Conservation (phyloP, 2,113 vertebrate genomes). For the Hippocampus barbouri region DNA sequence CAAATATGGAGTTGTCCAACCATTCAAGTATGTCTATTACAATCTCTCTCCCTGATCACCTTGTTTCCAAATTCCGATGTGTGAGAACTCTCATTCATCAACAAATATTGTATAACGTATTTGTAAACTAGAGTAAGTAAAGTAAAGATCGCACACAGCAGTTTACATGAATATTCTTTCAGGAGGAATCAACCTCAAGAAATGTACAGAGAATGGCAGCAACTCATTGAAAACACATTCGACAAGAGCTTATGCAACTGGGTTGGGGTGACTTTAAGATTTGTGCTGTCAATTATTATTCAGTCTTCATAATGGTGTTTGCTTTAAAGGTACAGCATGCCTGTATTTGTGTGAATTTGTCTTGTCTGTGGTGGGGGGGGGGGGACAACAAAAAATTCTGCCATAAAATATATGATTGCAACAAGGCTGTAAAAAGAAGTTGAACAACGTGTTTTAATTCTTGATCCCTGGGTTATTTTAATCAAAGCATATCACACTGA, state of each 20-base stretch:
- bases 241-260: too few species aligned
- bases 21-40: neutral
- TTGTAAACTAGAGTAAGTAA: too few species aligned
- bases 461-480: neutral
- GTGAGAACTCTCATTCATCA: too few species aligned
- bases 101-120: neutral
- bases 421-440: neutral
- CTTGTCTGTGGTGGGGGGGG: too few species aligned
- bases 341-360: too few species aligned
- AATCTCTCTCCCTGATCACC: neutral
- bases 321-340: too few species aligned
- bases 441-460: neutral
- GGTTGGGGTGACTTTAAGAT: too few species aligned
- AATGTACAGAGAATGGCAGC: neutral
- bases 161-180: too few species aligned
- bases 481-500: constrained; percentile 1
- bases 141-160: neutral
- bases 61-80: neutral
- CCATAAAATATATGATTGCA: neutral
- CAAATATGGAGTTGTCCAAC: neutral
- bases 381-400: too few species aligned
- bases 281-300: too few species aligned
- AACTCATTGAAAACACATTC: neutral
- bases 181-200: neutral
- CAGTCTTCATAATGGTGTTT: too few species aligned